These are phyloP conservation scores for Drosophila neonasuta DNA, from an alignment of 2,888 invertebrate species.

Conservation along the genomic window DNA sequence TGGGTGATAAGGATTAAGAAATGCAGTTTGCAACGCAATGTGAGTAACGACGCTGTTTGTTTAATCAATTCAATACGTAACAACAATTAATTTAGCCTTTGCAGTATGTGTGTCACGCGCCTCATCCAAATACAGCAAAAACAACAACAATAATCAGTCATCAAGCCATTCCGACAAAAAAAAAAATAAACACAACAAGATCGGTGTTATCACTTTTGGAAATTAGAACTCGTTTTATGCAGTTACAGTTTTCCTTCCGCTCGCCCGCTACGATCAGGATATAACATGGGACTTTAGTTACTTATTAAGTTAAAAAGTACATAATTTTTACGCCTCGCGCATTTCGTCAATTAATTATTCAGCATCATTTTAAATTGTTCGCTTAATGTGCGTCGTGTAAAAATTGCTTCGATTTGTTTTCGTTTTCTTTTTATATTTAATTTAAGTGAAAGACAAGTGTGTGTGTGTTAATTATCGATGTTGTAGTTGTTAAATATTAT, in stretches of 20 bases:
- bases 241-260: slow-evolving; percentile 48
- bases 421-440: slow-evolving; percentile 28
- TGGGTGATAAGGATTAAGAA: slow-evolving; percentile 85
- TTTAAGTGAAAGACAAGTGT: slow-evolving; percentile 57
- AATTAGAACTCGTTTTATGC: slow-evolving; percentile 60
- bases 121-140: slow-evolving; percentile 34
- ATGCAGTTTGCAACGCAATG: slow-evolving; percentile 16
- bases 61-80: slow-evolving; percentile 17
- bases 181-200: slow-evolving; percentile 48
- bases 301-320: slow-evolving; percentile 61
- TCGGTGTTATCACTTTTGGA: slow-evolving; percentile 61
- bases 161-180: slow-evolving; percentile 65
- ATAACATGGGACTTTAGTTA: slow-evolving; percentile 69
- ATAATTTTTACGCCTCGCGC: slow-evolving; percentile 65
- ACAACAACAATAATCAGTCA: slow-evolving; percentile 53
- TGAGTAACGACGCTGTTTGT: slow-evolving; percentile 30
- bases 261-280: slow-evolving; percentile 35
- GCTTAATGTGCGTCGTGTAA: slow-evolving; percentile 62
- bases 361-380: slow-evolving; percentile 56
- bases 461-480: slow-evolving; percentile 40
- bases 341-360: slow-evolving; percentile 46
- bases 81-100: slow-evolving; percentile 30
- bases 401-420: slow-evolving; percentile 51
- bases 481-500: slow-evolving; percentile 56
- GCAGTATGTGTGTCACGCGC: slow-evolving; percentile 48